phyloP scores from a whole-genome alignment of 1,140 invertebrate species.

The Orussus abietinus region DNA sequence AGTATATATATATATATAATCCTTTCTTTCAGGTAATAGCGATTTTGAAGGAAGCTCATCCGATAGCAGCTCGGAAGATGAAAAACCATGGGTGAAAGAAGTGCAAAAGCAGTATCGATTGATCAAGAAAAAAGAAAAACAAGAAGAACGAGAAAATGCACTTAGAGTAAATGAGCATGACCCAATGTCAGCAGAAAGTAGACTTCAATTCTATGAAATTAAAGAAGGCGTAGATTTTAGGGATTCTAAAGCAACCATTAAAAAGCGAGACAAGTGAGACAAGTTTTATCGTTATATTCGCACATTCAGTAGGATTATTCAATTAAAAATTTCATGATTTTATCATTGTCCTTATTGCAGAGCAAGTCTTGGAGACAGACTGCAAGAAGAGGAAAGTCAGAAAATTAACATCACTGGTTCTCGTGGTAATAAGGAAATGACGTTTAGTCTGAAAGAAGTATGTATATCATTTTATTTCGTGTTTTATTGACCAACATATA shows the following conservation, averaged over 20 bases:
- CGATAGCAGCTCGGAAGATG: slow-evolving; percentile 64
- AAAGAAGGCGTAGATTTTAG: slow-evolving; percentile 61
- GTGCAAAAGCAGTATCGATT: slow-evolving; percentile 69
- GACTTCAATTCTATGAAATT: slow-evolving; percentile 63
- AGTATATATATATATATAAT: too few species aligned
- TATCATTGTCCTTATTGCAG: slow-evolving; percentile 50
- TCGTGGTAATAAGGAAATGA: slow-evolving; percentile 74
- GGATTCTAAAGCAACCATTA: slow-evolving; percentile 50
- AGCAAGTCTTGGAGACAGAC: slow-evolving; percentile 66
- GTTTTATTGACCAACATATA: not conserved
- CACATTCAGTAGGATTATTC: slow-evolving; percentile 14
- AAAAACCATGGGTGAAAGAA: slow-evolving; percentile 73
- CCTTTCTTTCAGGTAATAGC: too few species aligned
- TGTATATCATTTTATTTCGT: slow-evolving; percentile 2
- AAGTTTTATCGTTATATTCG: slow-evolving; percentile 8
- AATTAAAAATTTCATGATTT: slow-evolving; percentile 17
- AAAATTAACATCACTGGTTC: slow-evolving; percentile 58
- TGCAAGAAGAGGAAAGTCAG: slow-evolving; percentile 56
- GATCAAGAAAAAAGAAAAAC: slow-evolving; percentile 50
- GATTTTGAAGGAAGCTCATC: too few species aligned
- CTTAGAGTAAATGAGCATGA: slow-evolving; percentile 47
- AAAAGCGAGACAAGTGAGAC: slow-evolving; percentile 54
- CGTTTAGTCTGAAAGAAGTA: slow-evolving; percentile 65
- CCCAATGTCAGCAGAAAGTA: slow-evolving; percentile 43
- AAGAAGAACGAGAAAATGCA: slow-evolving; percentile 45